Conservation (phyloP, 2,888 invertebrate species). For the Syritta pipiens region DNA sequence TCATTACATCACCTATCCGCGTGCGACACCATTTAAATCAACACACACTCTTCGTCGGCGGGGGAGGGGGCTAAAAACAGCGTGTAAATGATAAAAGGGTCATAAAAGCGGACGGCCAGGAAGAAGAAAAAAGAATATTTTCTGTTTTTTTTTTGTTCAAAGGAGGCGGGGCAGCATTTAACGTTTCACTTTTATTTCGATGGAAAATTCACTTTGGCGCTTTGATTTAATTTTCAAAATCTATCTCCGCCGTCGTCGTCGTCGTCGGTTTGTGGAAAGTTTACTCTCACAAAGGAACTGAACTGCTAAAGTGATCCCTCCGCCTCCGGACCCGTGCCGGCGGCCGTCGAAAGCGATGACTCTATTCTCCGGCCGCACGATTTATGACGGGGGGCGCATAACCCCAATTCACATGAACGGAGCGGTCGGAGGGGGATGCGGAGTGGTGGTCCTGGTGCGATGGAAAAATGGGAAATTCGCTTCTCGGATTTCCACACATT, state of each 20-base stretch:
- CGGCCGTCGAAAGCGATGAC: conserved; percentile 54
- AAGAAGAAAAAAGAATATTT: too few relatives aligned
- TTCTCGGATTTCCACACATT: conserved; percentile 68
- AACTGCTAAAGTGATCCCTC: conserved; percentile 16
- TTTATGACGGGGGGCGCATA: conserved; percentile 66
- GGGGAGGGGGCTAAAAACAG: conserved; percentile 7
- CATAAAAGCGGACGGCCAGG: conserved; percentile 62
- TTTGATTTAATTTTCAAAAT: conserved; percentile 66
- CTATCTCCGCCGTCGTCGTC: not conserved
- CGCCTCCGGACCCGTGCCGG: not conserved
- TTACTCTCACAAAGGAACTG: conserved; percentile 58
- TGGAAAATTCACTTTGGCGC: conserved; percentile 54
- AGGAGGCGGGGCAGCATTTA: conserved; percentile 25
- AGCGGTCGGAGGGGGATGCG: not conserved
- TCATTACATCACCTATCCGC: conserved; percentile 47
- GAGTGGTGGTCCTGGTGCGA: not conserved
- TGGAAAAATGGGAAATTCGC: conserved; percentile 51
- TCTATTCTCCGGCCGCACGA: conserved; percentile 59
- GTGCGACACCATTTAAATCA: conserved; percentile 56
- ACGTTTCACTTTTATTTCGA: conserved; percentile 26
- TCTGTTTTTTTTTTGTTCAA: conserved; percentile 17
- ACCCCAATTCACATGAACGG: conserved; percentile 65
- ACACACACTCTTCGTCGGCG: not conserved
- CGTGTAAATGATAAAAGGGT: conserved; percentile 67
- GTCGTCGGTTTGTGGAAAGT: conserved; percentile 3